Evolutionary conservation across 2,888 invertebrate species (phyloP).

Genomic region (Xiphydria camelus): DNA sequence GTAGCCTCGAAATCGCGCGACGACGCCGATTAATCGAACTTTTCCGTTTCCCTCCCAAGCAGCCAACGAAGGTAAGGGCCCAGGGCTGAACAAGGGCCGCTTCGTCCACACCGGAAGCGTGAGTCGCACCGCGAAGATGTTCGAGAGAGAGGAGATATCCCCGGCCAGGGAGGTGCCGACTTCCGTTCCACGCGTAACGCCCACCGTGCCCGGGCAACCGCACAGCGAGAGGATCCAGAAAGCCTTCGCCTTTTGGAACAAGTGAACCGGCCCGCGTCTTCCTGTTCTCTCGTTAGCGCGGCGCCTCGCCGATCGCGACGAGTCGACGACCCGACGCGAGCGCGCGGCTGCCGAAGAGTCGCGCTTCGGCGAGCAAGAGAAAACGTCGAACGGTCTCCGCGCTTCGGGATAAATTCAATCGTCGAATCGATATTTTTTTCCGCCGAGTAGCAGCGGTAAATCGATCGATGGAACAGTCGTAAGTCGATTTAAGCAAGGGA

Average conservation of each 20-base stretch:
- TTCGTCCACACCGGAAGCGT: conserved; percentile 51
- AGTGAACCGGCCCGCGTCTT: conserved; percentile 29
- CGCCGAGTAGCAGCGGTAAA: no score
- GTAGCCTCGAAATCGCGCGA: conserved; percentile 1
- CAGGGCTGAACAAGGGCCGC: conserved; percentile 40
- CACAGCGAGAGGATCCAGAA: conserved; percentile 54
- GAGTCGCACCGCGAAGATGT: conserved; percentile 52
- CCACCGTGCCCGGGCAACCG: conserved; percentile 24
- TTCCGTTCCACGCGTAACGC: conserved; percentile 21
- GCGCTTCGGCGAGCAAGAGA: no score
- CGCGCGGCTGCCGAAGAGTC: no score
- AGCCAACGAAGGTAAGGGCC: conserved; percentile 40
- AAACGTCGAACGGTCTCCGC: no score
- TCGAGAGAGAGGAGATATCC: conserved; percentile 43
- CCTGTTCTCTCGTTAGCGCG: no score
- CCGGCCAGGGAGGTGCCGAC: conserved; percentile 17
- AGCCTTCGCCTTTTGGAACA: conserved; percentile 60
- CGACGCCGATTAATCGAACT: not conserved
- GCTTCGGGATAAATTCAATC: no score
- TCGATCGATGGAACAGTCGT: no score
- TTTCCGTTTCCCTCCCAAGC: conserved; percentile 8
- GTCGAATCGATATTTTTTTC: no score
- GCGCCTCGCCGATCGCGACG: no score
- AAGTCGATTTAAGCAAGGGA: no score
- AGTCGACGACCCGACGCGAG: no score